Percentiles rank a stretch among this genome's conserved stretches.
phyloP scores from a whole-genome alignment of 2,797 vertebrate genomes.

The Rhyacichthys aspro region DNA sequence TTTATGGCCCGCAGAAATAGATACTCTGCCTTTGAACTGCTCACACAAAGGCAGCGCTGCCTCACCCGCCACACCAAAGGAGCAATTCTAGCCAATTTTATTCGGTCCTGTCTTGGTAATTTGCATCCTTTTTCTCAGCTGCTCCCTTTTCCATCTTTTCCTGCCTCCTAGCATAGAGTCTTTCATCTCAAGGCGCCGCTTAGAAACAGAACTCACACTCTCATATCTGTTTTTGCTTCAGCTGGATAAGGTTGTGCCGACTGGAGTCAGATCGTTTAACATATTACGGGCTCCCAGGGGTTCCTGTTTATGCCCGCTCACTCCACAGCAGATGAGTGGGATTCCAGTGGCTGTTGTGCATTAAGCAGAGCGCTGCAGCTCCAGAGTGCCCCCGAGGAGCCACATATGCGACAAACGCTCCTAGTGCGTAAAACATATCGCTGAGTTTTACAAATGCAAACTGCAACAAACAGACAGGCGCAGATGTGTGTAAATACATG shows the following conservation, averaged over 20 bases:
- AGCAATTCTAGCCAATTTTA: constrained; percentile 64
- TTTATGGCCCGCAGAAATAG: constrained; percentile 30
- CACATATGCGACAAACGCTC: constrained; percentile 21
- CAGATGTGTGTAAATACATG: constrained; percentile 11
- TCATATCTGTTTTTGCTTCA: constrained; percentile 40
- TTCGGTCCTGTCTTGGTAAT: constrained; percentile 54
- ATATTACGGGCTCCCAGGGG: constrained; percentile 66
- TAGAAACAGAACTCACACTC: constrained; percentile 22
- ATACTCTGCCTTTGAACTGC: constrained; percentile 53
- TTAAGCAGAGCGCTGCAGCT: constrained; percentile 55
- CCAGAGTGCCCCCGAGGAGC: constrained; percentile 23
- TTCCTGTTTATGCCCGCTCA: constrained; percentile 63
- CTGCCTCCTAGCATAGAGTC: constrained; percentile 36
- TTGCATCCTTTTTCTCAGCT: constrained; percentile 58
- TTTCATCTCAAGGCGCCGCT: constrained; percentile 51
- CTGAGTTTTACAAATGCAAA: constrained; percentile 13
- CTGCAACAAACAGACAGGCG: constrained; percentile 3
- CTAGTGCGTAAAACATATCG: background rate
- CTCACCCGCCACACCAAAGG: constrained; percentile 37
- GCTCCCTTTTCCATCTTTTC: constrained; percentile 22
- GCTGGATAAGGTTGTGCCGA: constrained; percentile 53
- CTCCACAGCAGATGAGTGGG: constrained; percentile 56
- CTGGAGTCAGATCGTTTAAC: constrained; percentile 70
- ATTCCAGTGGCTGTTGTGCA: constrained; percentile 55
- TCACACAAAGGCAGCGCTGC: constrained; percentile 44